Evolutionary conservation across 1,140 invertebrate genomes (phyloP), one percentile per base, ranked within the genome.

Genomic region (Psilanteris sp.): DNA sequence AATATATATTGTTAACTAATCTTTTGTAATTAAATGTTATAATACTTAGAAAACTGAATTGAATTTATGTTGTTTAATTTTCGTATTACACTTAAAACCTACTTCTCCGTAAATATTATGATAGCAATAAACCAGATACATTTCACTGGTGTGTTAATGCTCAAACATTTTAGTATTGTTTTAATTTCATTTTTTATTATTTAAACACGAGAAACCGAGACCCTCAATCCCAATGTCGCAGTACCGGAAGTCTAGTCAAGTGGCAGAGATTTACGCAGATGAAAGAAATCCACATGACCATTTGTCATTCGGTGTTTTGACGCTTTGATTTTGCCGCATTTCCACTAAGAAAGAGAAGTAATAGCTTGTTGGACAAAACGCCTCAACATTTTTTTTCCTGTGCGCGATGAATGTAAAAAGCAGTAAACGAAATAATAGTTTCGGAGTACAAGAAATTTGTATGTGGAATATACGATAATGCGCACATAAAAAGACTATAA

Each of bases 241-340:
- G 55, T 59, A 70, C 48, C 80, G 79, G 79, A 83, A 83, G 77
- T 82, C 68, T 75, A 71, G 76, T 78, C 78, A 76, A 77, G 78
- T 61, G 41, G 44, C 59, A 54, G 71, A 62, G 52, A 66, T 43
- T 44, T 54, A 71, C 29, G 50, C 24, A 59, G 74, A 78, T 75
- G 67, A 57, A 68, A 71, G 71, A 81, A 83, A 82, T 82, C 78
- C 78, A 80, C 48, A 57, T 59, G 57, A 64, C 74, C 72, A 78
- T 80, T 82, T 83, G 79, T 82, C 79, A 81, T 77, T 68, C 41
- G 59, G 7, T 79, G 74, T 83, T 83, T 81, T 80, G 78, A 81
- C 52, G 73, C 70, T 62, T 70, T 41, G 39, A 59, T 41, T 50
- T 70, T 64, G 66, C 54, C 79, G 79, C 79, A 72, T 81, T 80